Percentiles rank a stretch among this genome's conserved stretches.
phyloP scores from a whole-genome alignment of 1,140 invertebrate species.

The Diabrotica virgifera region DNA sequence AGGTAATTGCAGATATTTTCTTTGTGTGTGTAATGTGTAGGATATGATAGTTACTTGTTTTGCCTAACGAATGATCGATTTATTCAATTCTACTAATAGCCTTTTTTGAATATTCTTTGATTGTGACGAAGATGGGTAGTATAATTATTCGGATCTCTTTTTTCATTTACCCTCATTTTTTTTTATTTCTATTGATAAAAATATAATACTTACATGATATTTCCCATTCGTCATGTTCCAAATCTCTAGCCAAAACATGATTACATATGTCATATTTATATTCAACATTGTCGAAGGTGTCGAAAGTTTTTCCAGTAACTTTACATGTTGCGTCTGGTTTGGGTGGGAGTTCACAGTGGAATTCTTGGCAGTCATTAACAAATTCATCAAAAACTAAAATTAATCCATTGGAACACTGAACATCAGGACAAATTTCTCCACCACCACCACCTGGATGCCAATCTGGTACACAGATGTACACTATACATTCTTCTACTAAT shows the following conservation, averaged over 20 bases:
- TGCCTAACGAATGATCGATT: no score
- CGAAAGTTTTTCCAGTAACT: constrained; percentile 69
- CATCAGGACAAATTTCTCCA: constrained; percentile 51
- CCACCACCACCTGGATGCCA: constrained; percentile 31
- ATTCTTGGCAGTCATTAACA: constrained; percentile 38
- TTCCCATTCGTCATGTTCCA: constrained; percentile 60
- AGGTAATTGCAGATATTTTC: no score
- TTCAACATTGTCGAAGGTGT: constrained; percentile 73
- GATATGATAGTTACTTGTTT: no score
- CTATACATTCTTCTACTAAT: constrained; percentile 16
- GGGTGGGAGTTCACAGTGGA: constrained; percentile 59
- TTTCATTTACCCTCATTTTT: neutral
- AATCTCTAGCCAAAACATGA: constrained; percentile 71
- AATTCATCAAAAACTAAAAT: constrained; percentile 37
- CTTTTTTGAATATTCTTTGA: no score
- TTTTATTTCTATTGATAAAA: neutral
- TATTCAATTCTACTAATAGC: no score
- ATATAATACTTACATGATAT: constrained; percentile 57
- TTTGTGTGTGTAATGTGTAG: no score
- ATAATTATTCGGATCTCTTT: no score
- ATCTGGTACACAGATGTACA: constrained; percentile 55
- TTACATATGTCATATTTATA: constrained; percentile 77
- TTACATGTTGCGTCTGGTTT: constrained; percentile 65
- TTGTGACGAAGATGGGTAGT: no score
- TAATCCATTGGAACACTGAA: constrained; percentile 58